These are phyloP conservation scores for Bovichtus variegatus DNA, from an alignment of 2,797 vertebrate species.

Conservation along the genomic window DNA sequence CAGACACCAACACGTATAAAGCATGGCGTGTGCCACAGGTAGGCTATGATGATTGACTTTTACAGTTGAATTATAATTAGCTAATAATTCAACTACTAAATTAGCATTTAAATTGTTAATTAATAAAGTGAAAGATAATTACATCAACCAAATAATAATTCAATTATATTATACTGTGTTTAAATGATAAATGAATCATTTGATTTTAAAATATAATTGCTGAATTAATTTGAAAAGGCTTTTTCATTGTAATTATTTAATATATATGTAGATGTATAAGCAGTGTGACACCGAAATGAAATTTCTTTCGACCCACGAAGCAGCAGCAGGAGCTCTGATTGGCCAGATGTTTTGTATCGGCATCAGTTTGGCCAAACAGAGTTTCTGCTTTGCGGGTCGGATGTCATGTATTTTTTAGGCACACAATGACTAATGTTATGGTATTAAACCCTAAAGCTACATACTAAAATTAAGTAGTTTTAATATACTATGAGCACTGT, in stretches of 20 bases:
- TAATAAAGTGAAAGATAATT: not conserved
- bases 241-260: not conserved
- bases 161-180: not conserved
- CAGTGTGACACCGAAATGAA: not conserved
- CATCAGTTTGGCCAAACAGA: not conserved
- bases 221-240: not conserved
- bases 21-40: not conserved
- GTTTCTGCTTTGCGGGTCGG: not conserved
- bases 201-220: not conserved
- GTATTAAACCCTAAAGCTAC: not conserved
- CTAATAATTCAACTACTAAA: not conserved
- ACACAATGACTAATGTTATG: not conserved
- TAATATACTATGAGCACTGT: not conserved
- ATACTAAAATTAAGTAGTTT: not conserved
- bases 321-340: not conserved
- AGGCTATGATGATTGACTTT: not conserved
- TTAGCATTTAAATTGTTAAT: not conserved
- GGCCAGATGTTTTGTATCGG: not conserved
- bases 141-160: not conserved
- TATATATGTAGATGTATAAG: not conserved
- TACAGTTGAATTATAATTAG: not conserved
- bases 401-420: not conserved
- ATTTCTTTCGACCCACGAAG: not conserved
- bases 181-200: not conserved
- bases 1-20: slow-evolving; percentile 8